These are phyloP conservation scores for Decapterus maruadsi DNA, from an alignment of 2,797 vertebrate genomes.

Conservation along the genomic window DNA sequence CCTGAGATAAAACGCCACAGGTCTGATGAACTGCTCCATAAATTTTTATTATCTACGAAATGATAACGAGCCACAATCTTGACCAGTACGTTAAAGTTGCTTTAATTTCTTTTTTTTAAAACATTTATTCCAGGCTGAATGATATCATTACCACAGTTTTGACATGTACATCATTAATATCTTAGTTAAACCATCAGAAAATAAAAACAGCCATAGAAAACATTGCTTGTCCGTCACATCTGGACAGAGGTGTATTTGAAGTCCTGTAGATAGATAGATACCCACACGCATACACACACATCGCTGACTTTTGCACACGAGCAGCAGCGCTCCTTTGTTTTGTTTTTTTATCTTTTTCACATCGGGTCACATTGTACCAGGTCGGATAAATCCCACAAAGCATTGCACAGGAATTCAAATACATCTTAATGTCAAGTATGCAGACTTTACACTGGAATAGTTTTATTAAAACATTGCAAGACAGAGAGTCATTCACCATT, in stretches of 20 bases:
- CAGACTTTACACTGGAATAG: constrained; percentile 73
- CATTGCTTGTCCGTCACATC: constrained; percentile 73
- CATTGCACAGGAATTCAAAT: constrained; percentile 67
- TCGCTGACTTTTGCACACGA: constrained; percentile 17
- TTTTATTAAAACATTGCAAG: constrained; percentile 85
- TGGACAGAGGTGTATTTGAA: constrained; percentile 72
- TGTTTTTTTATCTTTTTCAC: neutral
- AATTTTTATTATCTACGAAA: no score
- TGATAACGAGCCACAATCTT: neutral
- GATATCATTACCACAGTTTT: constrained; percentile 93
- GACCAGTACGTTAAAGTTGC: constrained; percentile 82
- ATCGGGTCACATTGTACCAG: constrained; percentile 7
- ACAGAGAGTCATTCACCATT: constrained; percentile 83
- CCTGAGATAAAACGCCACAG: neutral
- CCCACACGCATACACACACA: constrained; percentile 14
- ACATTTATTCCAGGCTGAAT: constrained; percentile 97
- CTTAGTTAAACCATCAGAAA: constrained; percentile 89
- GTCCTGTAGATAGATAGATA: constrained; percentile 47
- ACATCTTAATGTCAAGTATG: constrained; percentile 57
- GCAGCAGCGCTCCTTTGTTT: neutral
- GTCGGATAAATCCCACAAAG: constrained; percentile 17
- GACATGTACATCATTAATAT: constrained; percentile 94
- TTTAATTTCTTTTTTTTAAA: constrained; percentile 93
- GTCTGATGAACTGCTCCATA: neutral
- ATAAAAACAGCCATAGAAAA: constrained; percentile 87